Conservation (phyloP, 2,888 invertebrate genomes). For the Oegoconia quadripuncta region DNA sequence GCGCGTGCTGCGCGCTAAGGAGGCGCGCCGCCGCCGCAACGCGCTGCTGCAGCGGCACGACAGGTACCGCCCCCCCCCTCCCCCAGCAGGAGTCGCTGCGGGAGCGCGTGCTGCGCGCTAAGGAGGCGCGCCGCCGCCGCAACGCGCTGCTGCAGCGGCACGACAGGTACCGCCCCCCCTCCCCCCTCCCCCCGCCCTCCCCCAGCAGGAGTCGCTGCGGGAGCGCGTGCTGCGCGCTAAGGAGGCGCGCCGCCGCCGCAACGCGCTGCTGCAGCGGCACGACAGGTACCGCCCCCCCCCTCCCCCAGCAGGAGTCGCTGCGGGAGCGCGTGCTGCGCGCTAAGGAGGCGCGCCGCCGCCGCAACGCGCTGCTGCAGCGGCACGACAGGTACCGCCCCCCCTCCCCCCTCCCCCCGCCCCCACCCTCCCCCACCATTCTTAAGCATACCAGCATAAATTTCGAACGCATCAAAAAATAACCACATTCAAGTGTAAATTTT, state of each 20-base stretch:
- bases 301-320: constrained; percentile 65
- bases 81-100: constrained; percentile 65
- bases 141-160: constrained; percentile 32
- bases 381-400: constrained; percentile 35
- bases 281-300: constrained; percentile 56
- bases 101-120: constrained; percentile 64
- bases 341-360: constrained; percentile 62
- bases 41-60: constrained; percentile 48
- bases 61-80: constrained; percentile 57
- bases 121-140: constrained; percentile 61
- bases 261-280: constrained; percentile 47
- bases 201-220: not conserved
- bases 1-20: too few species aligned
- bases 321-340: constrained; percentile 64
- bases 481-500: too few species aligned
- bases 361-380: constrained; percentile 34
- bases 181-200: not conserved
- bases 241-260: too few species aligned
- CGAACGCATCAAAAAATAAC: too few species aligned
- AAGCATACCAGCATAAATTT: too few species aligned
- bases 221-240: too few species aligned
- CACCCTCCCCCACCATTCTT: too few species aligned
- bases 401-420: not conserved
- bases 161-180: constrained; percentile 32
- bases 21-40: too few species aligned